These are phyloP conservation scores for Gymnoscopelus braueri DNA, from an alignment of 2,797 vertebrate genomes.

Conservation along the genomic window DNA sequence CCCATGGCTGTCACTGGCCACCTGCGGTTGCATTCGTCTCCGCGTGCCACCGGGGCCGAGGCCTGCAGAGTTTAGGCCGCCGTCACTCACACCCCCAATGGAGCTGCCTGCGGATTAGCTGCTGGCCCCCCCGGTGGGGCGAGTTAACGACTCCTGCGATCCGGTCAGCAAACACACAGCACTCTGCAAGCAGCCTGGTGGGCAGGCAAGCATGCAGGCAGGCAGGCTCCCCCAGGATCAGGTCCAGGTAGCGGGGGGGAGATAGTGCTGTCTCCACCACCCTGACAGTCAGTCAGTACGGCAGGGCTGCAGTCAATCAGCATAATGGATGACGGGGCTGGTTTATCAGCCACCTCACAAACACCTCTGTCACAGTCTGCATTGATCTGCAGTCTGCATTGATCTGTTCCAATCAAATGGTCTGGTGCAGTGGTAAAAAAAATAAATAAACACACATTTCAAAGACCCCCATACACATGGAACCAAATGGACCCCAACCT, in stretches of 20 bases:
- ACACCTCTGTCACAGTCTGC: conserved; percentile 6
- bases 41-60: conserved; percentile 62
- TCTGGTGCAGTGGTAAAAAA: no score
- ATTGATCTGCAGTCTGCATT: no score
- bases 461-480: no score
- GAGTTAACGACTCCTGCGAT: conserved; percentile 64
- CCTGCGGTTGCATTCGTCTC: conserved; percentile 50
- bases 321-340: conserved; percentile 53
- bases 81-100: conserved; percentile 64
- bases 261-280: conserved; percentile 78
- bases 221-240: conserved; percentile 63
- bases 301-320: conserved; percentile 51
- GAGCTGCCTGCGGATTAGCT: conserved; percentile 64
- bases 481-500: no score
- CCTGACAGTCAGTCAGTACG: conserved; percentile 55
- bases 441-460: no score
- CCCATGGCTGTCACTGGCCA: not conserved
- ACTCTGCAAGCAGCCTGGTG: conserved; percentile 32
- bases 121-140: conserved; percentile 57
- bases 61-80: conserved; percentile 50
- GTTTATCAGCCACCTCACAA: conserved; percentile 25
- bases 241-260: conserved; percentile 40
- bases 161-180: conserved; percentile 65
- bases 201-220: conserved; percentile 17
- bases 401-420: no score